These are phyloP conservation scores for Furcifer pardalis DNA, from an alignment of 2,797 vertebrate genomes.

Conservation along the genomic window DNA sequence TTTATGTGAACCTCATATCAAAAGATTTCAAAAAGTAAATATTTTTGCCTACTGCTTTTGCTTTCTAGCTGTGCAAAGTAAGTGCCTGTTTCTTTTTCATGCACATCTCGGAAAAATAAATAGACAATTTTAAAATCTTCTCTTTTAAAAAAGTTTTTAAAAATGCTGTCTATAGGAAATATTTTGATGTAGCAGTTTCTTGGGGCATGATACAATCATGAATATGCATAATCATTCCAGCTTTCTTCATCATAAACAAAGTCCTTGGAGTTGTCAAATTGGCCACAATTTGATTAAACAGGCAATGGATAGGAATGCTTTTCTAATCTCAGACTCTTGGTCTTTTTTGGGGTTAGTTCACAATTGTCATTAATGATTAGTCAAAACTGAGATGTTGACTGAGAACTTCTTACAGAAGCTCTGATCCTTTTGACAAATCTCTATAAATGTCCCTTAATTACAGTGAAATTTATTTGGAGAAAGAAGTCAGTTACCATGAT, in stretches of 20 bases:
- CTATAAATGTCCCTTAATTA: neutral
- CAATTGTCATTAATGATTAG: neutral
- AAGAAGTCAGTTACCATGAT: neutral
- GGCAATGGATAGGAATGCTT: neutral
- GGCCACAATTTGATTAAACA: neutral
- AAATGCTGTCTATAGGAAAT: no score
- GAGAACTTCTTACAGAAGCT: neutral
- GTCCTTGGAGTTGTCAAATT: neutral
- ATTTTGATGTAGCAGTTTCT: neutral
- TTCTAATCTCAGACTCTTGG: neutral
- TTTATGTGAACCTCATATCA: neutral
- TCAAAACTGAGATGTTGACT: neutral
- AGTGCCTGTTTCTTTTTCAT: neutral
- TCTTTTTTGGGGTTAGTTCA: neutral
- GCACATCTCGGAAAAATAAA: neutral
- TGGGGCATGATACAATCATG: neutral
- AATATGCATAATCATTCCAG: neutral
- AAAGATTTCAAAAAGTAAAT: neutral
- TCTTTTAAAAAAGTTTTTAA: no score
- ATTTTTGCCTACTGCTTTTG: slow-evolving; percentile 40
- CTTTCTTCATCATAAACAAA: neutral
- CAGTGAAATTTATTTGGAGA: neutral
- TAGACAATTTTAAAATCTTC: no score
- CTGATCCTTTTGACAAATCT: neutral
- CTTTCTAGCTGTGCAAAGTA: neutral